These are phyloP conservation scores for Lanius collurio DNA, from an alignment of 2,113 vertebrate genomes.

Conservation along the genomic window DNA sequence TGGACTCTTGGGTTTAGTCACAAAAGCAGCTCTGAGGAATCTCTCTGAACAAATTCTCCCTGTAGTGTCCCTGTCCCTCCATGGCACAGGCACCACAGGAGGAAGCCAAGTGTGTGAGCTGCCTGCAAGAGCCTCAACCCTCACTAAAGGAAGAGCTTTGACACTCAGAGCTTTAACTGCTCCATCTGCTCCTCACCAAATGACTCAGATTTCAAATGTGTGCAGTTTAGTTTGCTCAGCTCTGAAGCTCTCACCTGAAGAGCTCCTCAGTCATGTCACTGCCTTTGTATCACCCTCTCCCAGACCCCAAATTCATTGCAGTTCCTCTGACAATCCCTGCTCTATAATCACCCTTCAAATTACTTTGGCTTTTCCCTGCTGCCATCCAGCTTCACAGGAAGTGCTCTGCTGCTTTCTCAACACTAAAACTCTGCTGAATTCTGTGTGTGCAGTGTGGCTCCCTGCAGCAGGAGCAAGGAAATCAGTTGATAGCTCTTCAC, in stretches of 20 bases:
- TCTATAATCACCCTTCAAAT: not conserved
- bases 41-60: not conserved
- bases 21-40: not conserved
- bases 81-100: not conserved
- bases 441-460: not conserved
- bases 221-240: not conserved
- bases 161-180: not conserved
- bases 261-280: not conserved
- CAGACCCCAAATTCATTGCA: not conserved
- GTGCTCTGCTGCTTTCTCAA: not conserved
- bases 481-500: not conserved
- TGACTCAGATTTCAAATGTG: not conserved
- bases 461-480: not conserved
- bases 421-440: not conserved
- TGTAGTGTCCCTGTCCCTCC: not conserved
- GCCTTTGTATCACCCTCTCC: not conserved
- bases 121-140: not conserved
- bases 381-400: not conserved
- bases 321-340: not conserved
- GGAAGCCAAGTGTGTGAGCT: not conserved
- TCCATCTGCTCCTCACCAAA: not conserved
- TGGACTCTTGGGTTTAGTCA: not conserved
- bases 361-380: not conserved
- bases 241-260: not conserved
- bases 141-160: not conserved